Base-by-base conservation (phyloP, 1,140 invertebrate genomes). In the Calosoma granatense region DNA sequence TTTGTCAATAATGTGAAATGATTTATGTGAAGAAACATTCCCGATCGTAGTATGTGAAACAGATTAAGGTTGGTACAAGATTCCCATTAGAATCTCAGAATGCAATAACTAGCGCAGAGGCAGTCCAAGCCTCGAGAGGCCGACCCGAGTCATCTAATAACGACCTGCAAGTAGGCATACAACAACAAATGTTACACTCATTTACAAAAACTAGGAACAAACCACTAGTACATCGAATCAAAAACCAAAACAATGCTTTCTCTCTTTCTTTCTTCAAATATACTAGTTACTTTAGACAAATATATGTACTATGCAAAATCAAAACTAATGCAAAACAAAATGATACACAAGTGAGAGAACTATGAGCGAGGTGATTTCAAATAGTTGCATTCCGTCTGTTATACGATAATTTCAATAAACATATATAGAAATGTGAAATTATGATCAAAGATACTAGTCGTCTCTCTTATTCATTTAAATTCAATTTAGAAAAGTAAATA, bases 111-210 rank as follows among this genome's bases (percentile, higher is more conserved):
- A 47, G 17, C 41, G 41, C 17, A 4, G 41, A 47, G 41, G 17
- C 17, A 47, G 6, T 30, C 26, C 26, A 30, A 30, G 26, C 26
- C 26, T 30, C 26, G 26, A 47, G 9, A 47, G 15, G 9, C 9
- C 9, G 6, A 17, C 3, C 41, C 6, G 9, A 17, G 3, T 9
- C 41, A 47, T 47, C 41, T 47, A 47, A 9, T 47, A 47, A 47
- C 41, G 41, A 47, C 41, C 41, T 47, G 41, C 41, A 47, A 47
- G 41, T 47, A 47, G 41, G 41, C 41, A 47, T 17, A 47, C 41
- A 47, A 47, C 41, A 47, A 47, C 9, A 36, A 11, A 47, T 17
- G 41, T 47, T 47, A 47, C 41, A 47, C 17, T 47, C 15, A 47
- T 47, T 30, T 4, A 47, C 4, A 11, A 47, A 47, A 47, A 47